Base-by-base conservation (phyloP, 2,888 invertebrate species). In the Steromphala cineraria region DNA sequence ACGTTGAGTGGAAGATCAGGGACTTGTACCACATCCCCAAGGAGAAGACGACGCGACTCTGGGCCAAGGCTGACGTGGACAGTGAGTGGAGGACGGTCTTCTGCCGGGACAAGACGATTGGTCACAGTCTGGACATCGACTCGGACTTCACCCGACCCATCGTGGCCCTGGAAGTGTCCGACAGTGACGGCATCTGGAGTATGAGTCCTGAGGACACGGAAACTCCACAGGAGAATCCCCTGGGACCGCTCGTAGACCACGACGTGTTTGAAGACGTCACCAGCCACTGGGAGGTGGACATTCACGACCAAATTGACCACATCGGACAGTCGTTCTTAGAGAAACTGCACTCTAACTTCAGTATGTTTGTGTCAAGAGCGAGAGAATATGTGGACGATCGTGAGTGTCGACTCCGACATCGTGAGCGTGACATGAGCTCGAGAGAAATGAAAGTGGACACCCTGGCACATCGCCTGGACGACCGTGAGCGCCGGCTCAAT, bases 271-370 rank as follows among this genome's bases (percentile, higher is more conserved):
- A 89, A 53, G 91, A 91, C 79, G 86, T 91, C 28, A 91, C 90
- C 4, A 88, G 87, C 21, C 85, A 86, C 4, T 91, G 91, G 91
- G 91, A 91, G 80, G 78, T 89, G 17, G 91, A 91, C 77, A 90
- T 91, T 67, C 91, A 91, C 74, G 91, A 91, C 40, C 91, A 91
- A 83, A 91, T 91, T 36, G 91, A 91, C 53, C 87, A 89, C 36
- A 88, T 91, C 36, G 91, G 91, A 0, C 88, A 89, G 82, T 87
- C 85, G 40, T 88, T 91, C 55, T 81, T 90, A 67, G 90, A 91
- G 7, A 87, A 89, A 46, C 86, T 91, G 0, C 91, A 91, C 82
- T 84, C 88, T 7, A 91, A 89, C 77, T 90, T 91, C 83, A 87
- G 87, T 67, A 86, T 88, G 52, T 91, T 91, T 80, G 88, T 91